Conservation (phyloP, 92 coral and sea anemone genomes). For the Umimayanthus kanabou region DNA sequence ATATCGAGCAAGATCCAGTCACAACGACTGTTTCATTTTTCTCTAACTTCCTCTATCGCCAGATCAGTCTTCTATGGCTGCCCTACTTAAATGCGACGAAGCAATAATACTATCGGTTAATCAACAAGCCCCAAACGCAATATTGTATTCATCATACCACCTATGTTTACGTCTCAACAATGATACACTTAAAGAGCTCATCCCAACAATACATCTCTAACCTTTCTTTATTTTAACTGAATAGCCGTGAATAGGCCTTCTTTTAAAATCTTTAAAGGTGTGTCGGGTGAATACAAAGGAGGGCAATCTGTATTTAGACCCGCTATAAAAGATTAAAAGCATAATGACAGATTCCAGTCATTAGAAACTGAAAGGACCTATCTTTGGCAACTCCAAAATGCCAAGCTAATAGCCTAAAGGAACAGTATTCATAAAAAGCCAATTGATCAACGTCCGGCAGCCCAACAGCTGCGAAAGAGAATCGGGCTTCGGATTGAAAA, state of each 20-base stretch:
- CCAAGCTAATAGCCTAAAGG: conserved; percentile 28
- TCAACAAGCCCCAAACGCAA: conserved; percentile 5
- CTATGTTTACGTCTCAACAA: conserved; percentile 41
- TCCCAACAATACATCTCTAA: conserved; percentile 19
- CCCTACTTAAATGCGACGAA: background rate
- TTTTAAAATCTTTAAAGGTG: conserved; percentile 9
- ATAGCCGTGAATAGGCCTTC: conserved; percentile 17
- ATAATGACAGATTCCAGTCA: conserved; percentile 39
- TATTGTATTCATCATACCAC: conserved; percentile 18
- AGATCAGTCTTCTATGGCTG: background rate
- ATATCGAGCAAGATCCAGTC: background rate
- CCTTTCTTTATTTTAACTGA: conserved; percentile 32
- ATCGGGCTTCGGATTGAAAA: background rate
- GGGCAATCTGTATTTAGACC: conserved; percentile 24
- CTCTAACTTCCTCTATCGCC: background rate
- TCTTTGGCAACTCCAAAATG: conserved; percentile 26
- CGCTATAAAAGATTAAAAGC: conserved; percentile 41
- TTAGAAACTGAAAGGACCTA: conserved; percentile 27
- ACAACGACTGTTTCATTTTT: background rate
- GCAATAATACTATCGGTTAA: background rate
- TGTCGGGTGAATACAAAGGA: conserved; percentile 26
- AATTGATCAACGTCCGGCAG: conserved; percentile 26
- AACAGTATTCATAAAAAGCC: background rate
- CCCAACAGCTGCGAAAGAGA: conserved; percentile 1
- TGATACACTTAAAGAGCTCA: conserved; percentile 43